phyloP scores from a whole-genome alignment of 2,888 invertebrate genomes.

The Lasioglossum lativentre region DNA sequence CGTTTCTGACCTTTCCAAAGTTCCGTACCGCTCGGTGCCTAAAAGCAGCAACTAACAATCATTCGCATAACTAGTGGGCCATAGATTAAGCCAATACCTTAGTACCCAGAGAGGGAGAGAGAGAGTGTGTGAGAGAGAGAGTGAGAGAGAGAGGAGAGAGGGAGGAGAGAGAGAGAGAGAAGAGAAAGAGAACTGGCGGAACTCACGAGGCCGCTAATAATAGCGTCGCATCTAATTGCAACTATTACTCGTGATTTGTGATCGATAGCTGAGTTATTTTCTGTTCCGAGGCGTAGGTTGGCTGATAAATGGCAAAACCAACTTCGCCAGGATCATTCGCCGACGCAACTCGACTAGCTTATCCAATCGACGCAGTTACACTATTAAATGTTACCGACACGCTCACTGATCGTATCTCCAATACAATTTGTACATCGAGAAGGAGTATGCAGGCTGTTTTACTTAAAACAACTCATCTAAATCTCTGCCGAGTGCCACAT shows the following conservation, averaged over 20 bases:
- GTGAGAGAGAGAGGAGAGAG: too few species aligned
- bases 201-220: neutral
- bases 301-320: slow-evolving; percentile 22
- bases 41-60: neutral
- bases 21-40: neutral
- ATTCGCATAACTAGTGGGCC: neutral
- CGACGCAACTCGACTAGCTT: slow-evolving; percentile 13
- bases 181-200: neutral
- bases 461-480: too few species aligned
- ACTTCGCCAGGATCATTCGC: slow-evolving; percentile 8
- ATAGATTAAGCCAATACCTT: neutral
- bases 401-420: neutral
- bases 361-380: neutral
- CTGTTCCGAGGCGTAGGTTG: slow-evolving; percentile 20
- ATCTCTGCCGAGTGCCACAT: too few species aligned
- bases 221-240: slow-evolving; percentile 31
- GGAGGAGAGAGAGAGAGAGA: neutral
- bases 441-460: too few species aligned
- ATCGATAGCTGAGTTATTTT: slow-evolving; percentile 46
- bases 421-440: neutral
- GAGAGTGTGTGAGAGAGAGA: neutral
- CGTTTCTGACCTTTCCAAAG: neutral
- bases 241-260: slow-evolving; percentile 36
- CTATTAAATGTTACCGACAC: neutral
- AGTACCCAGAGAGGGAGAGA: neutral